These are phyloP conservation scores for Ephialtes manifestator DNA, from an alignment of 2,888 invertebrate genomes.

Conservation along the genomic window DNA sequence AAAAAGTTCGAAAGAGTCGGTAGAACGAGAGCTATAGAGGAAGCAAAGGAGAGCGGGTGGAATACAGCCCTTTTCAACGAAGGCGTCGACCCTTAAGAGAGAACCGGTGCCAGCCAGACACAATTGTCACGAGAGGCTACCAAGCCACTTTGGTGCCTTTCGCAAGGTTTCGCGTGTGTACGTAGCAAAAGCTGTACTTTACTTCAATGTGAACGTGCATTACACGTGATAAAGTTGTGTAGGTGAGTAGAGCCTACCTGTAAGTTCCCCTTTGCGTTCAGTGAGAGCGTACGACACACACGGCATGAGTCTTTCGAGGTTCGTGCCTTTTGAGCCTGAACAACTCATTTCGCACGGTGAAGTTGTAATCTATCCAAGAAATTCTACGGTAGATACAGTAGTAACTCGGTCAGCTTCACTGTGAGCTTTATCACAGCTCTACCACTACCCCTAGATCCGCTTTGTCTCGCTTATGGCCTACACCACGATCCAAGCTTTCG, in stretches of 20 bases:
- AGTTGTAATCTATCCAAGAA: background rate
- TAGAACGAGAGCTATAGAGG: slow-evolving; percentile 55
- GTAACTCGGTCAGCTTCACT: background rate
- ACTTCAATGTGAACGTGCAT: slow-evolving; percentile 12
- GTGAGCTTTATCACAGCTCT: background rate
- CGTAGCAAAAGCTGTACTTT: slow-evolving; percentile 16
- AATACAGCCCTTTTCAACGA: slow-evolving; percentile 78
- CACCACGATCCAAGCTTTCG: slow-evolving; percentile 20
- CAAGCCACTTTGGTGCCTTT: slow-evolving; percentile 72
- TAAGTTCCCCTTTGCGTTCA: slow-evolving; percentile 41
- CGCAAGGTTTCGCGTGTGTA: slow-evolving; percentile 33
- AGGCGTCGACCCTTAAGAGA: slow-evolving; percentile 82
- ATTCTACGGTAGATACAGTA: background rate
- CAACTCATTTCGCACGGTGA: slow-evolving; percentile 1
- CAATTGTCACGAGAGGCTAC: slow-evolving; percentile 80
- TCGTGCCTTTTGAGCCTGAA: slow-evolving; percentile 26
- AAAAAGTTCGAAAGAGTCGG: slow-evolving; percentile 66
- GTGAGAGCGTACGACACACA: slow-evolving; percentile 13
- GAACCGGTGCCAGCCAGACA: slow-evolving; percentile 81
- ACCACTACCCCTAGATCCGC: slow-evolving; percentile 18
- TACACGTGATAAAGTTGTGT: slow-evolving; percentile 36
- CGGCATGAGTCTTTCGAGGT: slow-evolving; percentile 28
- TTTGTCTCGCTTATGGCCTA: slow-evolving; percentile 31
- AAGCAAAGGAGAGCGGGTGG: slow-evolving; percentile 47
- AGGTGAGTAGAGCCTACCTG: slow-evolving; percentile 45